Percentiles rank a stretch among this genome's conserved stretches.
Conservation (phyloP, 2,888 invertebrate species). For the Lasioglossum figueresi region DNA sequence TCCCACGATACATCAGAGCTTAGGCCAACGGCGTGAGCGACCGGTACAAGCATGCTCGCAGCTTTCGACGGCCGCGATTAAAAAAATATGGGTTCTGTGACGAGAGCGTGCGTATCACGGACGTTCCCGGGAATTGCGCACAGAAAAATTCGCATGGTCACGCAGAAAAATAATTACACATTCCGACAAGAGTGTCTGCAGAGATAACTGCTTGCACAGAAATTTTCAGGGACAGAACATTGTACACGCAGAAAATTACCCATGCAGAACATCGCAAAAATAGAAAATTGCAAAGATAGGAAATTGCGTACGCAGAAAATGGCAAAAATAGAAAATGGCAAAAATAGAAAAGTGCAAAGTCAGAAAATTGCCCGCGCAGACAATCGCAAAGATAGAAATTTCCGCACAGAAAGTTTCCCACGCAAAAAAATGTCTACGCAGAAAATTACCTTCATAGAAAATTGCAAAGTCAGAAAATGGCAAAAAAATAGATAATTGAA, state of each 20-base stretch:
- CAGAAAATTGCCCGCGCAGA: too few species aligned
- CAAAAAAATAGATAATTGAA: too few species aligned
- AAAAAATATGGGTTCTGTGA: slow-evolving; percentile 5
- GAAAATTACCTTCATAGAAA: not conserved
- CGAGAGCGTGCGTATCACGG: not conserved
- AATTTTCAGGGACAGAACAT: too few species aligned
- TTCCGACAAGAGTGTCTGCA: not conserved
- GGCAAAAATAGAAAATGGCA: too few species aligned
- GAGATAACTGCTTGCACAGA: not conserved
- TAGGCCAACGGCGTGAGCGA: not conserved
- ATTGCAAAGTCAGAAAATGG: too few species aligned
- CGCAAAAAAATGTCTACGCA: too few species aligned
- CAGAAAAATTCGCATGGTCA: not conserved
- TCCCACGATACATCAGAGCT: not conserved
- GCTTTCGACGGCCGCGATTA: not conserved
- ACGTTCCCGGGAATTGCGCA: too few species aligned
- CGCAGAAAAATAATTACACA: not conserved
- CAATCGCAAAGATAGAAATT: too few species aligned
- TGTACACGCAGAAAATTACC: not conserved
- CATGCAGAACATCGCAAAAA: not conserved
- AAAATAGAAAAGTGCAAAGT: too few species aligned
- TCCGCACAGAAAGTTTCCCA: too few species aligned
- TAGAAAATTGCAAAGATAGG: not conserved
- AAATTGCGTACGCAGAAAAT: too few species aligned
- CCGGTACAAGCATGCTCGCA: not conserved